Percentiles rank a stretch among this genome's conserved stretches.
Evolutionary conservation across 2,888 invertebrate genomes (phyloP).

Genomic region (Thecocarcelia acutangulata): DNA sequence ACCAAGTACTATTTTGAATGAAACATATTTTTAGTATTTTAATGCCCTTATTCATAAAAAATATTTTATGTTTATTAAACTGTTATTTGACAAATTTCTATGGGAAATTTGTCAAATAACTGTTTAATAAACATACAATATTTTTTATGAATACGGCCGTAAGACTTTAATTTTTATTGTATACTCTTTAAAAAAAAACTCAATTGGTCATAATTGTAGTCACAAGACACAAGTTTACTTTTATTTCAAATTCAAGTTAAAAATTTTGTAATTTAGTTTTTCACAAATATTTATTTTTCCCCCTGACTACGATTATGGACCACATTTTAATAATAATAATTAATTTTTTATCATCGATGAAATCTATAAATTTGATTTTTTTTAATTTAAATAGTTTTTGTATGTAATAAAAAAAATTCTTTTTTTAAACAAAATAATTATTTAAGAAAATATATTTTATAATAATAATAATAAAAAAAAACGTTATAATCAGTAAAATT

Average conservation of each 20-base stretch:
- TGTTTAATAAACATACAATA: too few species aligned
- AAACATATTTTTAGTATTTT: slow-evolving; percentile 35
- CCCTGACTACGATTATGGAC: too few species aligned
- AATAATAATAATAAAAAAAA: slow-evolving; percentile 13
- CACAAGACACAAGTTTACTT: too few species aligned
- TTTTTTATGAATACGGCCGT: too few species aligned
- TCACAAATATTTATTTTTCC: too few species aligned
- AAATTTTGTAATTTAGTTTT: too few species aligned
- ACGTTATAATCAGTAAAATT: slow-evolving; percentile 42
- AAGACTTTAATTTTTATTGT: slow-evolving; percentile 43
- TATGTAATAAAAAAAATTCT: slow-evolving; percentile 39
- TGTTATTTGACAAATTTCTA: too few species aligned
- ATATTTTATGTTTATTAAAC: too few species aligned
- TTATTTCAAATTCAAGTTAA: background rate
- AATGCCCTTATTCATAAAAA: too few species aligned
- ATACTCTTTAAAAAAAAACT: slow-evolving; percentile 13
- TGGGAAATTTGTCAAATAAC: too few species aligned
- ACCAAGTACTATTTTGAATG: slow-evolving; percentile 65
- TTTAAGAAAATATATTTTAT: slow-evolving; percentile 15
- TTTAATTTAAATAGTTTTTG: slow-evolving; percentile 44
- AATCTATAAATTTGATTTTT: slow-evolving; percentile 16
- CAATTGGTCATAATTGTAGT: too few species aligned
- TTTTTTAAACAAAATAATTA: slow-evolving; percentile 28
- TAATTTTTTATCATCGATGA: slow-evolving; percentile 10
- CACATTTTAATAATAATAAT: slow-evolving; percentile 22